A percentile compares a stretch with the other conserved stretches of the same genome.
These are phyloP conservation scores for Aphaenogaster floridana DNA, from an alignment of 1,140 invertebrate genomes.

Conservation along the genomic window DNA sequence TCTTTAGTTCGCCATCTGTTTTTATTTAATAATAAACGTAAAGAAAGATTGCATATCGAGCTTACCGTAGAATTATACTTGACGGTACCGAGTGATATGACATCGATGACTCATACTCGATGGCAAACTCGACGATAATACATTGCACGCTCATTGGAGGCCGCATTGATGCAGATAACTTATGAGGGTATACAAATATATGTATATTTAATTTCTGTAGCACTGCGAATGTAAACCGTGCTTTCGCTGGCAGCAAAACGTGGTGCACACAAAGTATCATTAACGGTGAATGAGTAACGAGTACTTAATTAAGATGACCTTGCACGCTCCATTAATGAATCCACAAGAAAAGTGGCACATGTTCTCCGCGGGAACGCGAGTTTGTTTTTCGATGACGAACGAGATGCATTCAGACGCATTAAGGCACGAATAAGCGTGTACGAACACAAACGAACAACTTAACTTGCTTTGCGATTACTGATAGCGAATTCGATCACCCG, in stretches of 20 bases:
- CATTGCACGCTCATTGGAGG: neutral
- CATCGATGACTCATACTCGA: conserved; percentile 4
- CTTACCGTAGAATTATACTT: conserved; percentile 9
- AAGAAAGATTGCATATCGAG: neutral
- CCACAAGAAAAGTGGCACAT: neutral
- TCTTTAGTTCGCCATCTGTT: neutral
- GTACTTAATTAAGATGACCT: neutral
- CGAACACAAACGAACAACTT: neutral
- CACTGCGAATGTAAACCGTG: neutral
- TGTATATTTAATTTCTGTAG: neutral
- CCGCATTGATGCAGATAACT: conserved; percentile 17
- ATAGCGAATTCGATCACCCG: neutral
- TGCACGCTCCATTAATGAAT: conserved; percentile 5
- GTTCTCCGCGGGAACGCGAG: neutral
- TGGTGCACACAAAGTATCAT: neutral
- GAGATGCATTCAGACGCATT: neutral
- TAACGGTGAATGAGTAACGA: neutral
- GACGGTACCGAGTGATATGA: neutral
- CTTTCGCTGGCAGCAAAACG: no score
- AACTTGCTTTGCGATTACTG: neutral
- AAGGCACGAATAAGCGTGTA: neutral
- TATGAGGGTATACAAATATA: conserved; percentile 5
- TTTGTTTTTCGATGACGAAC: neutral
- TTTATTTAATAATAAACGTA: neutral
- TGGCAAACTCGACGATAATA: conserved; percentile 18